Evolutionary conservation across 1,140 invertebrate species (phyloP).

Genomic region (Lepidurus apus): DNA sequence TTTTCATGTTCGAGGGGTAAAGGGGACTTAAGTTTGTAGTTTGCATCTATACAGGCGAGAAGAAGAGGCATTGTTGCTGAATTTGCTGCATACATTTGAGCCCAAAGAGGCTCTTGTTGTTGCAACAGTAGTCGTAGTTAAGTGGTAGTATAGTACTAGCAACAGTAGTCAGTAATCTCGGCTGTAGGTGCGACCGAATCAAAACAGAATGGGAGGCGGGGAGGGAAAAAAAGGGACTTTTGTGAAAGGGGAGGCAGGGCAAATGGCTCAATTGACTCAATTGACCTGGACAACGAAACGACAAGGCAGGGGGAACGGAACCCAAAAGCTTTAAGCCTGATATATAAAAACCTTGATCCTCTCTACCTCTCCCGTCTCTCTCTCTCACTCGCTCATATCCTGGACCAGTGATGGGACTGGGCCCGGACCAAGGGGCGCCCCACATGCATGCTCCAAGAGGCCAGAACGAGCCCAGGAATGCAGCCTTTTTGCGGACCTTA

Average conservation of each 20-base stretch:
- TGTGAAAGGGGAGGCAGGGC: background rate
- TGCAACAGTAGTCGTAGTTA: no score
- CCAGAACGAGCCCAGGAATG: background rate
- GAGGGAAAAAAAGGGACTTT: background rate
- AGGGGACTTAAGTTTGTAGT: no score
- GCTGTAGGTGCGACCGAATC: conserved; percentile 10
- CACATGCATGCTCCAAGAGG: background rate
- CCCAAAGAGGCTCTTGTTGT: no score
- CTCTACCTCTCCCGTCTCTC: background rate
- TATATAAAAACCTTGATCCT: background rate
- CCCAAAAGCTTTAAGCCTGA: background rate
- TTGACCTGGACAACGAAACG: conserved; percentile 9
- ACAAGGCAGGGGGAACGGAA: background rate
- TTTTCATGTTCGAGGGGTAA: no score
- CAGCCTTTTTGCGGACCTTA: background rate
- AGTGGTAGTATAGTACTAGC: background rate
- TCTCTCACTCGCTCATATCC: background rate
- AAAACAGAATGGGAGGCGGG: background rate
- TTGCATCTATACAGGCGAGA: background rate
- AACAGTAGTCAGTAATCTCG: background rate
- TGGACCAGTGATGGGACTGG: background rate
- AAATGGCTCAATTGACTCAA: conserved; percentile 19
- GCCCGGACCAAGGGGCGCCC: background rate
- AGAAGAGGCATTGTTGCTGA: background rate
- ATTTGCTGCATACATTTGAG: no score